Conservation (phyloP, 2,797 vertebrate species). For the Odontamblyopus rebecca region DNA sequence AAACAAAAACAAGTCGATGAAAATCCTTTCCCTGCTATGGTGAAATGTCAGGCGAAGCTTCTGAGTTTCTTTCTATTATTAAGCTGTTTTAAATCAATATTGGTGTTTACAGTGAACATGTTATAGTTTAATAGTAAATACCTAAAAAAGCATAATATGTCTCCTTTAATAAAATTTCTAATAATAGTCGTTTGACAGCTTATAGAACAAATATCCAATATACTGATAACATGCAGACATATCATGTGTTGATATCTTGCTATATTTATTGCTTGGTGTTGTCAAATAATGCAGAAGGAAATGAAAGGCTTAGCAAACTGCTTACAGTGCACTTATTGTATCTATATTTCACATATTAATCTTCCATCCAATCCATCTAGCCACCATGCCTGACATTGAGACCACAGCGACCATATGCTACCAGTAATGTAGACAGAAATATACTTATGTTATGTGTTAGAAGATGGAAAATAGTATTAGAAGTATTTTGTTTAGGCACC, state of each 20-base stretch:
- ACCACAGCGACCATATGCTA: not conserved
- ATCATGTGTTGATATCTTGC: not conserved
- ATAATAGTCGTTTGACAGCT: not conserved
- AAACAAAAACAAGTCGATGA: no score
- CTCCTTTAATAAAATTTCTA: no score
- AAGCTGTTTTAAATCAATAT: no score
- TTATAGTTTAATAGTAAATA: no score
- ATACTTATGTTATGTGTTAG: not conserved
- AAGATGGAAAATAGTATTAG: not conserved
- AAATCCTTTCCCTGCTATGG: no score
- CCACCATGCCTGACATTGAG: slow-evolving; percentile 5
- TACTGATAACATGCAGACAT: not conserved
- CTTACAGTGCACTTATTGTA: not conserved
- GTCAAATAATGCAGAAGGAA: not conserved
- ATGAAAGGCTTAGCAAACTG: slow-evolving; percentile 14
- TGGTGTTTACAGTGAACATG: no score
- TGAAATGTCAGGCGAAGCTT: no score
- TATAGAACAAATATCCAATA: not conserved
- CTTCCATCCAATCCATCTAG: not conserved
- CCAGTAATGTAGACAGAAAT: not conserved
- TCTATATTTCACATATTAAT: not conserved
- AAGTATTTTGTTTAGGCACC: not conserved
- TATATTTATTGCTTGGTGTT: not conserved
- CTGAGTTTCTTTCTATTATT: no score
- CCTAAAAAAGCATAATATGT: no score